These are phyloP conservation scores for Gobio gobio DNA, from an alignment of 2,113 vertebrate species.

Conservation along the genomic window DNA sequence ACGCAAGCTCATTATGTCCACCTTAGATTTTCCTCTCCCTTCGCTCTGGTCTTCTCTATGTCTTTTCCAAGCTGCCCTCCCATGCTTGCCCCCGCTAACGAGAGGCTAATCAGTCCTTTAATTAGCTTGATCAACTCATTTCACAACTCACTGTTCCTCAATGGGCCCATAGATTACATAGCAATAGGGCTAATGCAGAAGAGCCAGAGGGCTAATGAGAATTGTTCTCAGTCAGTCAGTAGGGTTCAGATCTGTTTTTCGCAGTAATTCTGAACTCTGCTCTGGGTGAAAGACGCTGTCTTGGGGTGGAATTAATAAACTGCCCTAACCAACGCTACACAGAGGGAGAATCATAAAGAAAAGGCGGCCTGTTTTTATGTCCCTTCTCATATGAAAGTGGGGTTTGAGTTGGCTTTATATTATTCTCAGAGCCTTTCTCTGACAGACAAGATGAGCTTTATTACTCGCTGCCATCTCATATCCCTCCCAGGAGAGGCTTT, in stretches of 20 bases:
- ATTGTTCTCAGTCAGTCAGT: constrained; percentile 10
- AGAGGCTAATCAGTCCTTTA: constrained; percentile 65
- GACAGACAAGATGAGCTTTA: constrained; percentile 38
- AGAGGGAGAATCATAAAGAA: constrained; percentile 6
- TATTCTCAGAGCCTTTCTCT: constrained; percentile 39
- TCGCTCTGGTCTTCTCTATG: constrained; percentile 29
- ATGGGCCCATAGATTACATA: constrained; percentile 49
- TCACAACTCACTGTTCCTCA: constrained; percentile 52
- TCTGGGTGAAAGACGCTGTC: background rate
- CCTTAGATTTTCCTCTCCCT: constrained; percentile 6
- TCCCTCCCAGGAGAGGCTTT: constrained; percentile 33
- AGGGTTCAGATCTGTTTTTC: background rate
- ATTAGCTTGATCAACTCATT: constrained; percentile 66
- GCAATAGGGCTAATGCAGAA: constrained; percentile 38
- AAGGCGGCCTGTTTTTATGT: background rate
- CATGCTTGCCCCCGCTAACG: constrained; percentile 52
- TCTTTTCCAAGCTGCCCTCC: constrained; percentile 56
- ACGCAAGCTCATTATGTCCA: constrained; percentile 29
- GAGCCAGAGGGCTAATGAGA: constrained; percentile 39
- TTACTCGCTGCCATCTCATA: constrained; percentile 38
- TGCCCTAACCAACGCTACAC: background rate
- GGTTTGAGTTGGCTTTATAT: constrained; percentile 34
- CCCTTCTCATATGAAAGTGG: constrained; percentile 19
- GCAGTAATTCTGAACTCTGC: background rate
- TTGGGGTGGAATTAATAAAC: constrained; percentile 32